Evolutionary conservation across 2,797 vertebrate genomes (phyloP).

Genomic region (Pangasius larnaudii): DNA sequence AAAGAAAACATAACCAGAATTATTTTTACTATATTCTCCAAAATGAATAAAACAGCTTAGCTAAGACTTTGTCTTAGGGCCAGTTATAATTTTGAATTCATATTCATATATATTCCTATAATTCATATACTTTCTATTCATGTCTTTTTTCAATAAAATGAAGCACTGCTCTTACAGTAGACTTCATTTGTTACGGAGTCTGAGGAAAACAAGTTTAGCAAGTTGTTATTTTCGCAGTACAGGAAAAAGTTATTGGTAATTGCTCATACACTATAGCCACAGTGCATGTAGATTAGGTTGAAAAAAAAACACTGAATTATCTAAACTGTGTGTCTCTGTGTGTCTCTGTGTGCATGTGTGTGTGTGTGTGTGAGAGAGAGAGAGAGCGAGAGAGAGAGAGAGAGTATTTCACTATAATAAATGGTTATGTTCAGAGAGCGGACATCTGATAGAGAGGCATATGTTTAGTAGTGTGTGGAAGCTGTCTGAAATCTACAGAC

Average conservation of each 20-base stretch:
- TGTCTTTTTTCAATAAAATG: not conserved
- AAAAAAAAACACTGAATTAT: not conserved
- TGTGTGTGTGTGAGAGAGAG: not conserved
- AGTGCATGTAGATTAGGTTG: conserved; percentile 1
- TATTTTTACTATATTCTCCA: not conserved
- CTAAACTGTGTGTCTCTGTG: not conserved
- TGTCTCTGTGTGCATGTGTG: not conserved
- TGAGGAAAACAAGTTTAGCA: not conserved
- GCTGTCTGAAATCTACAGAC: conserved; percentile 19
- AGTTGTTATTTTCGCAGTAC: not conserved
- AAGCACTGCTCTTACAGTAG: not conserved
- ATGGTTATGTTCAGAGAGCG: not conserved
- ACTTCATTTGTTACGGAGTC: not conserved
- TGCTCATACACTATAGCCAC: not conserved
- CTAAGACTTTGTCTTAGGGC: not conserved
- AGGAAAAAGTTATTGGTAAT: not conserved
- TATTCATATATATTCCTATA: not conserved
- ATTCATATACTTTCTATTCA: not conserved
- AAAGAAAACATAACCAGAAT: not conserved
- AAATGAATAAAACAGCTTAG: not conserved
- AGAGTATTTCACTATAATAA: conserved; percentile 15
- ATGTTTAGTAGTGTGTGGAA: conserved; percentile 12
- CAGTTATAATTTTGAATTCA: not conserved
- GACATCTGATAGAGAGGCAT: not conserved
- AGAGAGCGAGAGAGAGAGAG: not conserved